Percentiles rank a stretch among this genome's conserved stretches.
Conservation (phyloP, 37 sponge, comb jelly and placozoan genomes). For the Bolinopsis microptera region DNA sequence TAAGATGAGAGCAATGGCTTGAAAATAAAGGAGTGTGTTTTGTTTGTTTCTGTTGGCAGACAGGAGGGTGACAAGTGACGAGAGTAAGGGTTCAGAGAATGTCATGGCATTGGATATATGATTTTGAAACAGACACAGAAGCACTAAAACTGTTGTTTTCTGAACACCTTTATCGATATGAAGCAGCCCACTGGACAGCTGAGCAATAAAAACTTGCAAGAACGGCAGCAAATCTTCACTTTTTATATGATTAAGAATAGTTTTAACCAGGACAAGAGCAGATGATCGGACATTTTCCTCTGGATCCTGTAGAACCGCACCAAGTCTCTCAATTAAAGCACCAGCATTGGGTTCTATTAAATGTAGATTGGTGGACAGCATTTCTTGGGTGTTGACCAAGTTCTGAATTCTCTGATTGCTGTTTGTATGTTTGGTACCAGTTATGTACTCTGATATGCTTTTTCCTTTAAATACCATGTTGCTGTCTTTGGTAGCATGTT, state of each 20-base stretch:
- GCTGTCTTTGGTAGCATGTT: not conserved
- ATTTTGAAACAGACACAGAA: not conserved
- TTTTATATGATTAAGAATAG: not conserved
- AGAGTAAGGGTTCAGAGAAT: not conserved
- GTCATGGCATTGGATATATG: not conserved
- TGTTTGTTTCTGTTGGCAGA: not conserved
- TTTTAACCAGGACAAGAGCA: conserved; percentile 1
- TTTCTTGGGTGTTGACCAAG: conserved; percentile 1
- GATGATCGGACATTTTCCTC: conserved; percentile 37
- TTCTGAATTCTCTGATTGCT: conserved; percentile 18
- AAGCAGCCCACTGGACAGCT: conserved; percentile 46
- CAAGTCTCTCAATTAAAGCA: conserved; percentile 27
- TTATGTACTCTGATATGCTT: not conserved
- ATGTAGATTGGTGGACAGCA: not conserved
- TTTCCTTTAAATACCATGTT: conserved; percentile 9
- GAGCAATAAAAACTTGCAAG: not conserved
- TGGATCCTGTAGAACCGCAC: not conserved
- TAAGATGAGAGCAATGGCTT: not conserved
- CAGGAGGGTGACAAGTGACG: conserved; percentile 31
- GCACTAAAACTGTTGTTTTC: not conserved
- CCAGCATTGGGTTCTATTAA: not conserved
- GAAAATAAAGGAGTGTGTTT: not conserved
- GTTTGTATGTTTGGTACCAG: conserved; percentile 48
- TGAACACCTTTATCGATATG: conserved; percentile 49
- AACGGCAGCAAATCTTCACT: conserved; percentile 20